These are phyloP conservation scores for Scaptomyza hsui DNA, from an alignment of 1,140 invertebrate species.

Conservation along the genomic window DNA sequence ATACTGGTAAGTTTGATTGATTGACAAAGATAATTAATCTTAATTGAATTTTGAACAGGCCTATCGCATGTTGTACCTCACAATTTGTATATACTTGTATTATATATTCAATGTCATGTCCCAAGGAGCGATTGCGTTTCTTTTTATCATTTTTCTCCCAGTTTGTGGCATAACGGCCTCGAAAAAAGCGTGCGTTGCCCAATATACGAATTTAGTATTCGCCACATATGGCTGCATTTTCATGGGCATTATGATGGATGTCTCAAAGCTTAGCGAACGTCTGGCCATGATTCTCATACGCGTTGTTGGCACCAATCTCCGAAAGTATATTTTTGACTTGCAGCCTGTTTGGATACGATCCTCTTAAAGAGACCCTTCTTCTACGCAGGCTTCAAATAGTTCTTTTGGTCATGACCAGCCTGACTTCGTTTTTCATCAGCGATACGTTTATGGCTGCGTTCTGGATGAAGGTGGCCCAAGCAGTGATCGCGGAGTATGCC, in stretches of 20 bases:
- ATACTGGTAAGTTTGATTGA: constrained; percentile 20
- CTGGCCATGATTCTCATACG: constrained; percentile 3
- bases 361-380: too few species aligned
- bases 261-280: constrained; percentile 42
- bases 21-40: background rate
- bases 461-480: constrained; percentile 57
- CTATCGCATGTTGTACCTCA: constrained; percentile 40
- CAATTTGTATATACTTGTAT: constrained; percentile 36
- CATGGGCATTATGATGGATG: constrained; percentile 53
- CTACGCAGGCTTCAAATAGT: constrained; percentile 40
- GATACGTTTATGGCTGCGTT: constrained; percentile 40
- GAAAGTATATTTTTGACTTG: constrained; percentile 23
- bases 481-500: constrained; percentile 34
- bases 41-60: constrained; percentile 19
- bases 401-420: background rate
- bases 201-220: constrained; percentile 56
- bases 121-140: constrained; percentile 46
- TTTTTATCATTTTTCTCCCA: constrained; percentile 49
- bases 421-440: constrained; percentile 2
- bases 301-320: constrained; percentile 16
- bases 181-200: background rate
- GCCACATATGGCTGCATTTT: constrained; percentile 19
- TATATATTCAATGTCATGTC: constrained; percentile 59
- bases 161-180: constrained; percentile 41
- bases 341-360: too few species aligned